phyloP scores from a whole-genome alignment of 2,113 vertebrate species.

The Ovis aries region ARS-UI_Ramb_v3.0 NC_082741.1:5670501-5671000 shows the following conservation, averaged over 20 bases:
- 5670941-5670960: too few species aligned
- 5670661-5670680: neutral
- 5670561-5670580: neutral
- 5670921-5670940: neutral
- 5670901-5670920: neutral
- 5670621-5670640: accelerated
- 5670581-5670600: too few species aligned
- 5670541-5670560: neutral
- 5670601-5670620: neutral
- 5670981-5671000: accelerated
- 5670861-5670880: accelerated
- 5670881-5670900: neutral
- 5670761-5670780: neutral
- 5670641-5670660: neutral
- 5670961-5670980: neutral
- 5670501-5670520: neutral
- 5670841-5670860: neutral
- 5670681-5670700: neutral
- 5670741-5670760: neutral
- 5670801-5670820: neutral
- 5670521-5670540: accelerated
- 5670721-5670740: neutral
- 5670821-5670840: accelerated
- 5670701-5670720: neutral
- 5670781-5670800: neutral